Conservation (phyloP, 2,797 vertebrate species). For the Coracias cyanogaster region DNA sequence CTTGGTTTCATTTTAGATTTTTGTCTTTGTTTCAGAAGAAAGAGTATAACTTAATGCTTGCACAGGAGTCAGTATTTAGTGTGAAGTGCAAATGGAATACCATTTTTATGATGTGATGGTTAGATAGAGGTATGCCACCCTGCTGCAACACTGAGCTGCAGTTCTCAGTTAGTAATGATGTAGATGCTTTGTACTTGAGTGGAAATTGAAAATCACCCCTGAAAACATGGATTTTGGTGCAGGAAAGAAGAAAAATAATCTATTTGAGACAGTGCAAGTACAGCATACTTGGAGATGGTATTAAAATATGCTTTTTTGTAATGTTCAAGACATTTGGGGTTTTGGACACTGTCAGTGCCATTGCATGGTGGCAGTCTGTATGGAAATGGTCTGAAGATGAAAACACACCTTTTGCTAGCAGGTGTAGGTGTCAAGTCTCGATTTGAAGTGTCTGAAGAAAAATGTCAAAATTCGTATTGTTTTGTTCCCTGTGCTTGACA, state of each 20-base stretch:
- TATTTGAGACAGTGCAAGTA: background rate
- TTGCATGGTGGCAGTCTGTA: background rate
- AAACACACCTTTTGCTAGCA: background rate
- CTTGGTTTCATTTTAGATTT: background rate
- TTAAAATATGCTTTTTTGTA: background rate
- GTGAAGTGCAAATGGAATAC: background rate
- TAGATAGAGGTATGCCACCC: background rate
- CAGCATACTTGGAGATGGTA: background rate
- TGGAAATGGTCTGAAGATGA: background rate
- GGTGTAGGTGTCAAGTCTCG: background rate
- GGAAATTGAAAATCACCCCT: background rate
- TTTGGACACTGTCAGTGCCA: background rate
- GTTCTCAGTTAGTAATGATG: background rate
- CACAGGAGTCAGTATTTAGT: background rate
- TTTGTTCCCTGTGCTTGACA: background rate
- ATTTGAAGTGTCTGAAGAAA: conserved; percentile 33
- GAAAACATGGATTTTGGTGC: background rate
- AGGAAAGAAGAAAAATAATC: background rate
- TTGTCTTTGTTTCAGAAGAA: background rate
- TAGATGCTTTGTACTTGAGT: background rate
- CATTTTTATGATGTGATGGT: background rate
- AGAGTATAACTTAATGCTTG: background rate
- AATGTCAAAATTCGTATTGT: conserved; percentile 19
- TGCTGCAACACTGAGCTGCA: background rate
- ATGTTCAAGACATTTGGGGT: background rate